Percentiles rank a stretch among this genome's conserved stretches.
phyloP scores from a whole-genome alignment of 2,888 invertebrate genomes.

The Hyles lineata region DNA sequence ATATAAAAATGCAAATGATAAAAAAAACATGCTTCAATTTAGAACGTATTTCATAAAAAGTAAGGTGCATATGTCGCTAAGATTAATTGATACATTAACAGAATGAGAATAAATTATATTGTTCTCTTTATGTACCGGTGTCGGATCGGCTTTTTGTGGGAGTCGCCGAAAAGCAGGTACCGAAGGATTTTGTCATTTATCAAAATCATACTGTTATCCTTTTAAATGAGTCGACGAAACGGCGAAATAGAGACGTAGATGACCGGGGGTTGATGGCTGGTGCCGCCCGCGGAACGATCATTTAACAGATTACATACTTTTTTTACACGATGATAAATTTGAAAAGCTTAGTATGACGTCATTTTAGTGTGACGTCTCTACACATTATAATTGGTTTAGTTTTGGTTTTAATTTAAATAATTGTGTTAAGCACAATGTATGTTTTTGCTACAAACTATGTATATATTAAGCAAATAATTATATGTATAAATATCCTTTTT shows the following conservation, averaged over 20 bases:
- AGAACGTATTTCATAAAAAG: slow-evolving; percentile 47
- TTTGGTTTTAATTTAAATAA: slow-evolving; percentile 5
- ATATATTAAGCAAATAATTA: neutral
- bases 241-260: slow-evolving; percentile 70
- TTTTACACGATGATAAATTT: slow-evolving; percentile 20
- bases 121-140: slow-evolving; percentile 57
- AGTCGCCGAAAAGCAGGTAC: slow-evolving; percentile 77
- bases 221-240: slow-evolving; percentile 67
- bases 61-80: slow-evolving; percentile 64
- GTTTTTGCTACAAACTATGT: neutral
- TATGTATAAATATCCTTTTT: neutral
- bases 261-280: slow-evolving; percentile 54
- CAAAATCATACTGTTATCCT: slow-evolving; percentile 69
- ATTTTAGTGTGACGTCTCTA: neutral
- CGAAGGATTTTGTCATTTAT: slow-evolving; percentile 70
- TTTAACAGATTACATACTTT: slow-evolving; percentile 39
- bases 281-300: slow-evolving; percentile 65
- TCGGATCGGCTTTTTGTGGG: slow-evolving; percentile 67
- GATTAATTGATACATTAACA: slow-evolving; percentile 80
- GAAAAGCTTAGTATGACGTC: neutral
- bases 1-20: slow-evolving; percentile 69
- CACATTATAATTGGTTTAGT: neutral
- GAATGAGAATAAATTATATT: slow-evolving; percentile 69
- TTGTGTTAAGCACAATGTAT: too few relatives aligned
- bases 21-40: slow-evolving; percentile 59